These are phyloP conservation scores for Furcifer pardalis DNA, from an alignment of 2,797 vertebrate species.

Conservation along the genomic window DNA sequence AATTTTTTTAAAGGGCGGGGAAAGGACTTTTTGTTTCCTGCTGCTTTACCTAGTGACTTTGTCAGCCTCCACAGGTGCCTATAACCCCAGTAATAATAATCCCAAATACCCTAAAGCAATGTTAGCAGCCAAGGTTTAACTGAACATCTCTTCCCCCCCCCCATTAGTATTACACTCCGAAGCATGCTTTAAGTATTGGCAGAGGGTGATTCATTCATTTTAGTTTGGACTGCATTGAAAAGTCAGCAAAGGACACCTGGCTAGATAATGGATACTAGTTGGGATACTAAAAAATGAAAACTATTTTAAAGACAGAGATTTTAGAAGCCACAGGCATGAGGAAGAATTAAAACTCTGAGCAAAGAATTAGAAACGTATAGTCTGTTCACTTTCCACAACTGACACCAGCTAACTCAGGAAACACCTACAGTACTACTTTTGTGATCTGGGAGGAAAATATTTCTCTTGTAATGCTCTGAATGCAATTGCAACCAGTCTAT, in stretches of 20 bases:
- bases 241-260: not conserved
- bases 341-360: not conserved
- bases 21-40: constrained; percentile 31
- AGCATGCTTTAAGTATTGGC: constrained; percentile 33
- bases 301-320: not conserved
- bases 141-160: constrained; percentile 17
- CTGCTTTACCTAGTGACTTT: constrained; percentile 23
- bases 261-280: not conserved
- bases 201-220: not conserved
- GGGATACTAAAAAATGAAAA: not conserved
- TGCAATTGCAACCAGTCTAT: not conserved
- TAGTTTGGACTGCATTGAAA: constrained; percentile 10
- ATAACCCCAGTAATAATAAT: constrained; percentile 40
- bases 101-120: constrained; percentile 1
- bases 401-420: not conserved
- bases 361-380: not conserved
- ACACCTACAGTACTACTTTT: not conserved
- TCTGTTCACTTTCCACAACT: not conserved
- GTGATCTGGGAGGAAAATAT: not conserved
- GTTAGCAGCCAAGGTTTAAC: constrained; percentile 25
- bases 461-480: not conserved
- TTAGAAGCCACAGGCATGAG: not conserved
- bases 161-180: constrained; percentile 19
- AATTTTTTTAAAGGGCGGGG: not conserved
- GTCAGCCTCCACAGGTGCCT: constrained; percentile 17